Evolutionary conservation across 2,888 invertebrate genomes (phyloP).

Genomic region (Hemithea aestivaria): DNA sequence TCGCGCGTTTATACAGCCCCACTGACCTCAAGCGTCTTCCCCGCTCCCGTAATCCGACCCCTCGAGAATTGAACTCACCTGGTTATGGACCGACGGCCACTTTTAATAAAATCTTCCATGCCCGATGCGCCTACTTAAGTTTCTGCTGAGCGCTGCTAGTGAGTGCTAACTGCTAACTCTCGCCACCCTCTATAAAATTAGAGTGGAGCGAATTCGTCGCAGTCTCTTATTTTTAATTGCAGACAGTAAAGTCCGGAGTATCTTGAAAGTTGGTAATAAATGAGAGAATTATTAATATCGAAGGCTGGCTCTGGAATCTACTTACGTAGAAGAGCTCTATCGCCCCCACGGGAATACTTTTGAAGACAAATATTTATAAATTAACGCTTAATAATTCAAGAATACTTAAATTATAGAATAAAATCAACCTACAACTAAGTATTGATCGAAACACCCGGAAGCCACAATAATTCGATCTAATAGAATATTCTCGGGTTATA

Average conservation of each 20-base stretch:
- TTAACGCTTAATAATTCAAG: no score
- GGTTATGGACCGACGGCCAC: constrained; percentile 37
- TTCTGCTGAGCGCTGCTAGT: constrained; percentile 14
- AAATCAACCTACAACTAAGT: neutral
- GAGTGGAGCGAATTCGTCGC: constrained; percentile 12
- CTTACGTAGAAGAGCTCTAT: no score
- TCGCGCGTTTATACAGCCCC: constrained; percentile 69
- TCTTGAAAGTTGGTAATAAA: constrained; percentile 10
- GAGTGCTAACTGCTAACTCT: constrained; percentile 16
- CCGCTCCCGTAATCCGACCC: constrained; percentile 51
- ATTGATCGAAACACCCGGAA: constrained; percentile 13
- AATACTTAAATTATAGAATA: no score
- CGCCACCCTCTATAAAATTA: constrained; percentile 20
- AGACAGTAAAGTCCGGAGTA: constrained; percentile 11
- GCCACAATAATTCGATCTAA: constrained; percentile 35
- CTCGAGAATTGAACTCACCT: constrained; percentile 54
- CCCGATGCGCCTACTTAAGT: constrained; percentile 25
- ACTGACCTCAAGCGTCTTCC: constrained; percentile 62
- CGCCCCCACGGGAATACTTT: no score
- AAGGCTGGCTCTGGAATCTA: neutral
- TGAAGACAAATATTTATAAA: no score
- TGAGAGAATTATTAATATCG: constrained; percentile 12
- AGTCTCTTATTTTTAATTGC: constrained; percentile 15
- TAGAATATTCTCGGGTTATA: constrained; percentile 51
- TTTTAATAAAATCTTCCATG: constrained; percentile 42